phyloP scores from a whole-genome alignment of 23 tunicate genomes.

The Trididemnum clinides region DNA sequence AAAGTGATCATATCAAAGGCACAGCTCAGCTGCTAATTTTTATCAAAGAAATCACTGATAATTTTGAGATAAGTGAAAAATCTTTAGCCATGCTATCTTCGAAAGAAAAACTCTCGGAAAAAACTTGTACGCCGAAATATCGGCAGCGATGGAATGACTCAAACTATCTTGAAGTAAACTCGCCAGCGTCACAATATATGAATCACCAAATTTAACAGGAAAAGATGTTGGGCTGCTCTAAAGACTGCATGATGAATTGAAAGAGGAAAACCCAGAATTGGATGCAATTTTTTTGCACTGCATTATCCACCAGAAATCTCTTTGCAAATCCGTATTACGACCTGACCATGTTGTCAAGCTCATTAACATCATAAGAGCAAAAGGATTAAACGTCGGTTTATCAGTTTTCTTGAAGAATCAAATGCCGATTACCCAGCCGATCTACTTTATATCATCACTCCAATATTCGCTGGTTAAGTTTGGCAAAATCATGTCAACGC shows the following conservation, averaged over 20 bases:
- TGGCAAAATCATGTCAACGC: too few relatives aligned
- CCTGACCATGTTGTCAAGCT: too few relatives aligned
- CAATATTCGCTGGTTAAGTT: too few relatives aligned
- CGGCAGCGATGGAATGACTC: slow-evolving; percentile 5
- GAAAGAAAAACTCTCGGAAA: not conserved
- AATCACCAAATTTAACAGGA: slow-evolving; percentile 31
- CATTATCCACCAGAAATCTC: slow-evolving; percentile 28
- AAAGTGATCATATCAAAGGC: too few relatives aligned
- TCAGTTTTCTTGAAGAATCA: too few relatives aligned
- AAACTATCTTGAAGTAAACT: too few relatives aligned
- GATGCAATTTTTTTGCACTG: slow-evolving; percentile 31
- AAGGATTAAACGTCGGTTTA: too few relatives aligned
- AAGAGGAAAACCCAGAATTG: slow-evolving; percentile 9
- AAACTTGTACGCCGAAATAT: slow-evolving; percentile 2
- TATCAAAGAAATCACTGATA: too few relatives aligned
- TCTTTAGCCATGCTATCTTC: not conserved
- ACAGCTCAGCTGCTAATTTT: too few relatives aligned
- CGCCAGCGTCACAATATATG: slow-evolving; percentile 21
- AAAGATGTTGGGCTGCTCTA: slow-evolving; percentile 31
- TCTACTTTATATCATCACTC: too few relatives aligned
- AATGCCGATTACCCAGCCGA: too few relatives aligned
- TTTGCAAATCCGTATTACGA: slow-evolving; percentile 19
- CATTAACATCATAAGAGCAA: too few relatives aligned
- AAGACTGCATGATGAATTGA: not conserved
- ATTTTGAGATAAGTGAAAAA: slow-evolving; percentile 20